phyloP scores from a whole-genome alignment of 1,140 invertebrate genomes.

The Anthonomus grandis region DNA sequence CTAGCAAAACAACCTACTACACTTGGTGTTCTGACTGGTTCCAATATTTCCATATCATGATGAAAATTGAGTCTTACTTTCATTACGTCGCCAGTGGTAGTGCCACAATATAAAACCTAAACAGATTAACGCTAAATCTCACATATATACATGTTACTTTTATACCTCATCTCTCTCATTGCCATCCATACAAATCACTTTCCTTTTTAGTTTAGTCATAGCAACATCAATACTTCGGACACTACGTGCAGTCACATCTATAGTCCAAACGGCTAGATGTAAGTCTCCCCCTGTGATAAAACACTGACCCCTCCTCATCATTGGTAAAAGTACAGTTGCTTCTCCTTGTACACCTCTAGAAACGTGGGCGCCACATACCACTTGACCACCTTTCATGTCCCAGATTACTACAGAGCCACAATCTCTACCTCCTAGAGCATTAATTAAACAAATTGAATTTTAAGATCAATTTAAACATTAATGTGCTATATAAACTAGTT shows the following conservation, averaged over 20 bases:
- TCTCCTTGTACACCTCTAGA: slow-evolving; percentile 65
- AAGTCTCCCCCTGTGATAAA: slow-evolving; percentile 73
- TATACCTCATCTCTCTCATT: slow-evolving; percentile 59
- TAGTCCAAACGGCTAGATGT: slow-evolving; percentile 68
- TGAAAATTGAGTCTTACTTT: slow-evolving; percentile 66
- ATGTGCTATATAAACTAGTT: too few relatives aligned
- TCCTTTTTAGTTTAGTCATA: slow-evolving; percentile 65
- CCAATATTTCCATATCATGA: slow-evolving; percentile 53
- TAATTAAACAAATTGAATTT: background rate
- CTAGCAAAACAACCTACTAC: slow-evolving; percentile 70
- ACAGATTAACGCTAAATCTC: background rate
- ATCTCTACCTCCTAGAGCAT: slow-evolving; percentile 71
- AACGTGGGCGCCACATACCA: slow-evolving; percentile 64
- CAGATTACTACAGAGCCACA: slow-evolving; percentile 79
- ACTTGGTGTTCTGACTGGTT: slow-evolving; percentile 54
- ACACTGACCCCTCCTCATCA: slow-evolving; percentile 56
- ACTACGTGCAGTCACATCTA: slow-evolving; percentile 66
- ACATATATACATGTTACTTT: background rate
- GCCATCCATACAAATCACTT: slow-evolving; percentile 61
- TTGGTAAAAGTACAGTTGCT: slow-evolving; percentile 56
- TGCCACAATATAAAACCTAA: slow-evolving; percentile 74
- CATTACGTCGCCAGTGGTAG: slow-evolving; percentile 68
- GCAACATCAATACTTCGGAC: slow-evolving; percentile 68
- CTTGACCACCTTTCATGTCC: slow-evolving; percentile 61
- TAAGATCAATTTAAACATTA: too few relatives aligned